phyloP scores from a whole-genome alignment of 2,113 vertebrate genomes.

The Hemicordylus capensis region DNA sequence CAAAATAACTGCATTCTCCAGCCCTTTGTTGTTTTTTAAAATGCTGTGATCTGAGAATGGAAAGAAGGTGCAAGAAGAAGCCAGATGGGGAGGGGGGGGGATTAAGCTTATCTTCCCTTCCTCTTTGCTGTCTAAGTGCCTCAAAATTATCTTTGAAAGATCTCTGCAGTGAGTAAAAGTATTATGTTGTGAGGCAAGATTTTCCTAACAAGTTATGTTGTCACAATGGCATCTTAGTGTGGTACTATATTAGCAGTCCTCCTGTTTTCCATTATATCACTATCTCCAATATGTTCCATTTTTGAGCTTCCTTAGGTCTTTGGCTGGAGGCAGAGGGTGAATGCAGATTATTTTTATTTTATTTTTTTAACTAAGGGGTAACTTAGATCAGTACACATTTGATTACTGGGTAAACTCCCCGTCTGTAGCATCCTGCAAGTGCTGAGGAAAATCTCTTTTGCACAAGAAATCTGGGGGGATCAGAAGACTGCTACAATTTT shows the following conservation, averaged over 20 bases:
- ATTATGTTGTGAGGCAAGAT: constrained; percentile 43
- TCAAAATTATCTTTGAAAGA: constrained; percentile 35
- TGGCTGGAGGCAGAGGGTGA: neutral
- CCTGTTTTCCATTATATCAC: no score
- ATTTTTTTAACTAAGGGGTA: neutral
- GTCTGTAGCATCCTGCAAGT: neutral
- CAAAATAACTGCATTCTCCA: neutral
- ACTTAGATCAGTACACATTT: neutral
- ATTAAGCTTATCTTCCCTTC: constrained; percentile 13
- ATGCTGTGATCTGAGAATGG: neutral
- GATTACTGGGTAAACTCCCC: neutral
- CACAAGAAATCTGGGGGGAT: neutral
- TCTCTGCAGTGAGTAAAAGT: constrained; percentile 55
- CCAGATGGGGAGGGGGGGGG: neutral
- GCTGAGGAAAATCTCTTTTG: neutral
- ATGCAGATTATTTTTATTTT: neutral
- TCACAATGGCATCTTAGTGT: constrained; percentile 7
- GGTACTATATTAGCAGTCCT: constrained; percentile 5
- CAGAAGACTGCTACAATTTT: neutral
- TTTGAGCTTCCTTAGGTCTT: neutral
- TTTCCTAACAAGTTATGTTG: constrained; percentile 6
- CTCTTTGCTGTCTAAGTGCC: neutral
- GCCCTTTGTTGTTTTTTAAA: no score
- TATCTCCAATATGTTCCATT: neutral
- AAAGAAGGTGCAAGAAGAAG: no score